These are phyloP conservation scores for Onychomys torridus DNA, from an alignment of 2,797 vertebrate species.

Conservation along the genomic window DNA sequence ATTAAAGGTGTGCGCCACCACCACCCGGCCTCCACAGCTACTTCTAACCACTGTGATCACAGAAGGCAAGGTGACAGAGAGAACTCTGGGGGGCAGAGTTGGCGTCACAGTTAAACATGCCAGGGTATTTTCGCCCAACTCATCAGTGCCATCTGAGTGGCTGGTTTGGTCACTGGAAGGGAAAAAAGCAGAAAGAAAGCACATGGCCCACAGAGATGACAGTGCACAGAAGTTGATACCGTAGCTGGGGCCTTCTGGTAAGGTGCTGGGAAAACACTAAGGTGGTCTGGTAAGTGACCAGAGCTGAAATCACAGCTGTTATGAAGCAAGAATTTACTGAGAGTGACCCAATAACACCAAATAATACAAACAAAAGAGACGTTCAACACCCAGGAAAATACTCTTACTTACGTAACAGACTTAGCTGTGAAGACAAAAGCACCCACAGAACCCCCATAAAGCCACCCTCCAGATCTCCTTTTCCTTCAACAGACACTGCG, in stretches of 20 bases:
- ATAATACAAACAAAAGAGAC: background rate
- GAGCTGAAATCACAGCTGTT: background rate
- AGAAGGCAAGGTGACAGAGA: too few relatives aligned
- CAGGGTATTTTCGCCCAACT: background rate
- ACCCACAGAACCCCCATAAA: background rate
- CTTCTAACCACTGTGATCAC: background rate
- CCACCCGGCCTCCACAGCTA: too few relatives aligned
- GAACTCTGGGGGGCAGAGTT: background rate
- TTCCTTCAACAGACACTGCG: background rate
- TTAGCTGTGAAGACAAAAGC: background rate
- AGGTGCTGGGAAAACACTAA: background rate
- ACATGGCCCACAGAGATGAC: background rate
- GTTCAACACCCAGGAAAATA: background rate
- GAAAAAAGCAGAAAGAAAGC: background rate
- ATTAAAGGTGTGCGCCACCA: too few relatives aligned
- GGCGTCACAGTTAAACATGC: background rate
- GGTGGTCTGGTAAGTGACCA: background rate
- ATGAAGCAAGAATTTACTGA: background rate
- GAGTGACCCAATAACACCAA: conserved; percentile 5
- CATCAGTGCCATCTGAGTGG: background rate
- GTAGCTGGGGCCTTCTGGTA: rapidly evolving
- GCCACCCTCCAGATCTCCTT: background rate
- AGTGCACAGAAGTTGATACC: background rate
- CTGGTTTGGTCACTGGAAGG: background rate
- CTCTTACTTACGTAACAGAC: conserved; percentile 48